These are phyloP conservation scores for Vombatus ursinus DNA, from an alignment of 2,113 vertebrate genomes.

Conservation along the genomic window DNA sequence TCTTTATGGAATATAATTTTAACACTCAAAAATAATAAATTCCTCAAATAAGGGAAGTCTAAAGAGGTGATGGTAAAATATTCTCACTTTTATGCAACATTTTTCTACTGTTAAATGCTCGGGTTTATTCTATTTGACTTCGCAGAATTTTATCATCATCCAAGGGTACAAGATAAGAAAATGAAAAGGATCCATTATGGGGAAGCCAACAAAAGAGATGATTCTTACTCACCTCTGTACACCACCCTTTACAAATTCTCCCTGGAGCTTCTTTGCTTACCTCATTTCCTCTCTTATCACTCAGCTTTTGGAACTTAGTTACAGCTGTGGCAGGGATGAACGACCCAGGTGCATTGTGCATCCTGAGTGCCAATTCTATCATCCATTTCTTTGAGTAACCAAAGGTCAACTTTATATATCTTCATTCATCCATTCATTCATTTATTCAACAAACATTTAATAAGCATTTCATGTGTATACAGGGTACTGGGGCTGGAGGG, in stretches of 20 bases:
- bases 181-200: conserved; percentile 39
- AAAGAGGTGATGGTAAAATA: neutral
- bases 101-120: conserved; percentile 16
- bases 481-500: neutral
- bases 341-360: neutral
- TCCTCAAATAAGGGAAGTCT: neutral
- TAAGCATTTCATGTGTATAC: neutral
- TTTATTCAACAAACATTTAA: neutral
- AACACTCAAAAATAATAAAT: neutral
- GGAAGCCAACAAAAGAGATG: neutral
- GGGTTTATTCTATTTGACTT: conserved; percentile 18
- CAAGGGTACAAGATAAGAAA: conserved; percentile 43
- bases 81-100: conserved; percentile 15
- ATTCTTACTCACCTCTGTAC: conserved; percentile 27
- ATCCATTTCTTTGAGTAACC: neutral
- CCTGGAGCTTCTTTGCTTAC: neutral
- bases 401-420: neutral
- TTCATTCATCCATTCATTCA: neutral
- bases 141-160: conserved; percentile 30
- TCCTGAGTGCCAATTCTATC: neutral
- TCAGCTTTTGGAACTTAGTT: neutral
- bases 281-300: conserved; percentile 45
- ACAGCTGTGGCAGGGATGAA: neutral
- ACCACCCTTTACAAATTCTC: neutral
- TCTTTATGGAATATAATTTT: neutral